These are phyloP conservation scores for Leucophenga montana DNA, from an alignment of 2,888 invertebrate species.

Conservation along the genomic window DNA sequence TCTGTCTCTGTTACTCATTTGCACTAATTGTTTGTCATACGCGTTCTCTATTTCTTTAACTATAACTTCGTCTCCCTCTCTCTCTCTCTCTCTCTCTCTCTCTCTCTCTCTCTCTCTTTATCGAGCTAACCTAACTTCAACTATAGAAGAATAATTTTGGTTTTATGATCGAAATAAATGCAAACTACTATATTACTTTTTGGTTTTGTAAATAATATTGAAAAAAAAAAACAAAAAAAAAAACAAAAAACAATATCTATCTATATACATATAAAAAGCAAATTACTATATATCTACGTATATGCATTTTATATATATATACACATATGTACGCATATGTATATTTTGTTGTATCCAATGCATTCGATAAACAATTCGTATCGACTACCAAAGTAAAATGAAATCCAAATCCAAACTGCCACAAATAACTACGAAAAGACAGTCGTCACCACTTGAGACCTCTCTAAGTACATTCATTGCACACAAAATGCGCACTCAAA, in stretches of 20 bases:
- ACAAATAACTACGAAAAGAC: background rate
- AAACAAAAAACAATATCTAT: constrained; percentile 16
- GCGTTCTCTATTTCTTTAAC: too few relatives aligned
- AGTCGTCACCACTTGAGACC: background rate
- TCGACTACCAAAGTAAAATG: background rate
- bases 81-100: background rate
- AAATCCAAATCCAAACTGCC: background rate
- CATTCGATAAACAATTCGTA: background rate
- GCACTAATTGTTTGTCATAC: too few relatives aligned
- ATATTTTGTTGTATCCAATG: constrained; percentile 15
- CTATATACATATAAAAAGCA: constrained; percentile 30
- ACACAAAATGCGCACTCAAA: constrained; percentile 10
- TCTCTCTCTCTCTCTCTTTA: background rate
- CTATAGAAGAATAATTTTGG: background rate
- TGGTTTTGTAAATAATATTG: constrained; percentile 63
- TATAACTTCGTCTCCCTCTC: constrained; percentile 35
- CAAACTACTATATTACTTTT: constrained; percentile 65
- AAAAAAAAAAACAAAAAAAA: constrained; percentile 23
- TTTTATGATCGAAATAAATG: constrained; percentile 20
- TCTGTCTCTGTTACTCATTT: background rate
- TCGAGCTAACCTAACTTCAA: background rate
- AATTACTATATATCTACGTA: constrained; percentile 20
- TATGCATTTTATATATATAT: background rate
- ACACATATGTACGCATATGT: background rate
- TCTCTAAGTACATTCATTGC: background rate